A percentile compares a stretch with the other conserved stretches of the same genome.
phyloP scores from a whole-genome alignment of 2,113 vertebrate species.

The Trematocara stigmaticum region DNA sequence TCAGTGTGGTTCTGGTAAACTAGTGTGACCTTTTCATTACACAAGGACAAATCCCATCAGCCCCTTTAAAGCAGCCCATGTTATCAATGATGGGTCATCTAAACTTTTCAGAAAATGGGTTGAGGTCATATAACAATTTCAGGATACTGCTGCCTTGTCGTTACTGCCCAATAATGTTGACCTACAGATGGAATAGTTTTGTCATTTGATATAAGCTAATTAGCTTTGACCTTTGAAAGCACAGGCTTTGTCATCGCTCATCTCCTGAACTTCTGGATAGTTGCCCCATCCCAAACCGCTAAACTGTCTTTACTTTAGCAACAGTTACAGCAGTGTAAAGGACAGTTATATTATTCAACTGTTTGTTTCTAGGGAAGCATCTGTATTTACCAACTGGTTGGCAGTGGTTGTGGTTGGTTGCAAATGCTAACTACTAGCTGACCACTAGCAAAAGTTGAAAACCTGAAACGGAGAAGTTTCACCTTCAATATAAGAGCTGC shows the following conservation, averaged over 20 bases:
- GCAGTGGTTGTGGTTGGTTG: background rate
- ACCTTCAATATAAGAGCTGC: background rate
- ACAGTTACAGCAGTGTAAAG: background rate
- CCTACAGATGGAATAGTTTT: background rate
- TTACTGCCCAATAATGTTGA: background rate
- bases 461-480: background rate
- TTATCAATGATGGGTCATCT: background rate
- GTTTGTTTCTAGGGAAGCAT: background rate
- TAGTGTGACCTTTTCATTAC: background rate
- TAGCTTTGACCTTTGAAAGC: background rate
- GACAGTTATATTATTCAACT: background rate
- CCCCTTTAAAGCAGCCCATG: background rate
- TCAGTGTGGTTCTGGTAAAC: background rate
- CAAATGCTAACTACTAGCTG: background rate
- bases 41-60: background rate
- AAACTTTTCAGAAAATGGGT: background rate
- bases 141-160: background rate
- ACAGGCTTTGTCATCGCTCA: background rate
- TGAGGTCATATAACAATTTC: background rate
- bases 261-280: background rate
- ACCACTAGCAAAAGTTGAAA: background rate
- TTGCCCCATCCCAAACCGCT: rapidly evolving
- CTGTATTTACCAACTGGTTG: background rate
- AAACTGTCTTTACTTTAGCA: background rate
- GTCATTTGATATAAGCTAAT: background rate